Conservation (phyloP, 1,140 invertebrate genomes). For the Teleopsis dalmanni region DNA sequence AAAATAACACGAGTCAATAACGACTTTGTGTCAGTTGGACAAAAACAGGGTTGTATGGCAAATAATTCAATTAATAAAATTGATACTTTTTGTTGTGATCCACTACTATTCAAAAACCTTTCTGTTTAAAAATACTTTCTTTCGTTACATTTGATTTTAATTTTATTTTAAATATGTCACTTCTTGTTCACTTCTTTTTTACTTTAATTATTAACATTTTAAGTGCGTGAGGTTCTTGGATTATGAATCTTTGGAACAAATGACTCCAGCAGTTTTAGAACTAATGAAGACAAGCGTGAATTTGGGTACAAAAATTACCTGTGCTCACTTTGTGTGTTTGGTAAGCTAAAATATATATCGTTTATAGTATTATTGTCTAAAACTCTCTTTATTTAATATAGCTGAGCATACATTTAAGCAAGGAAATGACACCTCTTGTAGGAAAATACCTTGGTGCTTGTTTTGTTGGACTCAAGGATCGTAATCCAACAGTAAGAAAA, state of each 20-base stretch:
- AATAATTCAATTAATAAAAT: no score
- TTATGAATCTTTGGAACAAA: conserved; percentile 62
- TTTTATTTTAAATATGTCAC: background rate
- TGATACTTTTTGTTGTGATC: background rate
- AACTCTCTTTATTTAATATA: conserved; percentile 17
- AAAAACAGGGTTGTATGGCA: no score
- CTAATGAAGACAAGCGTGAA: conserved; percentile 71
- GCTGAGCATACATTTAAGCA: conserved; percentile 44
- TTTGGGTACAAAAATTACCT: conserved; percentile 77
- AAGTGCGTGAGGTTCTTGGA: conserved; percentile 80
- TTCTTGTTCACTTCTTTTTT: conserved; percentile 21
- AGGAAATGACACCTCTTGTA: conserved; percentile 49
- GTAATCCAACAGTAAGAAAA: conserved; percentile 74
- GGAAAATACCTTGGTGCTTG: conserved; percentile 74
- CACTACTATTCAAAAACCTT: background rate
- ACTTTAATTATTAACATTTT: no score
- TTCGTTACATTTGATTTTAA: background rate
- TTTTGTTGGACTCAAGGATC: conserved; percentile 71
- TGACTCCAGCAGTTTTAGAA: conserved; percentile 74
- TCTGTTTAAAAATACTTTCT: background rate
- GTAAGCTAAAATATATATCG: conserved; percentile 45
- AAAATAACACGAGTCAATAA: no score
- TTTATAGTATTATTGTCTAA: background rate
- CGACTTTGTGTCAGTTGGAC: no score
- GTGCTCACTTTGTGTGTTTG: conserved; percentile 74